Conservation (phyloP, 2,113 vertebrate species). For the Zosterops borbonicus region DNA sequence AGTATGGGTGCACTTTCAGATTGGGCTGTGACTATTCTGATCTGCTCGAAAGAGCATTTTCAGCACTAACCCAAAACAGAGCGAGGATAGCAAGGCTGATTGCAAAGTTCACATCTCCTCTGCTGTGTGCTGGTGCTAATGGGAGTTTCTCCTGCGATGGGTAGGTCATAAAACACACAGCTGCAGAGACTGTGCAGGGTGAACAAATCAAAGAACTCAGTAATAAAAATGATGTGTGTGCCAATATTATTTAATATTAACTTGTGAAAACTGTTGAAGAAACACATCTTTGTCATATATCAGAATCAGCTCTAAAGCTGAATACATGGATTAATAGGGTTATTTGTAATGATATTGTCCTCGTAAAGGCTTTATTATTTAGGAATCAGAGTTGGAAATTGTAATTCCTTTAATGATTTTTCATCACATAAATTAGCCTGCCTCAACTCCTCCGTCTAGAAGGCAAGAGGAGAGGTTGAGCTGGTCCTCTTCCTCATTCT, state of each 20-base stretch:
- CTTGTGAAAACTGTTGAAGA: conserved; percentile 37
- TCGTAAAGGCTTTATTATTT: conserved; percentile 41
- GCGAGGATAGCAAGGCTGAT: neutral
- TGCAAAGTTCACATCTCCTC: conserved; percentile 37
- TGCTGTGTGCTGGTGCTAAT: neutral
- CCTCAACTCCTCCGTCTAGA: conserved; percentile 58
- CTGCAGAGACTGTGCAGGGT: neutral
- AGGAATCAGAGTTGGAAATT: conserved; percentile 47
- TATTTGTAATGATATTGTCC: conserved; percentile 60
- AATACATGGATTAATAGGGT: conserved; percentile 6
- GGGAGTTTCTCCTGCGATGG: conserved; percentile 25
- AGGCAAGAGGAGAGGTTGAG: conserved; percentile 47
- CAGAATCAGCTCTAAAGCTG: neutral
- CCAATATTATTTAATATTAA: conserved; percentile 61
- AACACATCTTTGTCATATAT: conserved; percentile 20
- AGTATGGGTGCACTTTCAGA: conserved; percentile 3
- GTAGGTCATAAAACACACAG: conserved; percentile 37
- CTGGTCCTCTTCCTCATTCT: conserved; percentile 56
- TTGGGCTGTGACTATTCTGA: conserved; percentile 4
- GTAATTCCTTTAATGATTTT: conserved; percentile 60
- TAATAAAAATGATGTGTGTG: conserved; percentile 54
- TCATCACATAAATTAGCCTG: conserved; percentile 61
- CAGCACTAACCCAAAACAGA: neutral
- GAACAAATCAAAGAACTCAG: conserved; percentile 44
- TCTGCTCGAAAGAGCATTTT: conserved; percentile 10